Evolutionary conservation across 1,140 invertebrate genomes (phyloP), one percentile per base, ranked within the genome.

Genomic region (Phymorhynchus buccinoides): DNA sequence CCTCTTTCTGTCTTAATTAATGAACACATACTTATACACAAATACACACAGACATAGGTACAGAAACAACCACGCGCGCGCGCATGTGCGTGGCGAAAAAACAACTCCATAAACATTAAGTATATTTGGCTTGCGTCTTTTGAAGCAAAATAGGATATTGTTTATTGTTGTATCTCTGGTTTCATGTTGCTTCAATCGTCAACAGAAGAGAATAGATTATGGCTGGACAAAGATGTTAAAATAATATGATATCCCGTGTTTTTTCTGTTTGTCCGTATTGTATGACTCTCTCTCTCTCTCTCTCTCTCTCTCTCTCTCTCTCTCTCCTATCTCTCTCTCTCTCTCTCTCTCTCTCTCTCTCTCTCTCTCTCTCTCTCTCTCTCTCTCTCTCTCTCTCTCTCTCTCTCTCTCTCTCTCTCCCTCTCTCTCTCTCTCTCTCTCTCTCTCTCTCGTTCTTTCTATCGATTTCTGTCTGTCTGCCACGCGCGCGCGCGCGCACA

Each of bases 1-100:
- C n/a, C n/a, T n/a, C n/a, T n/a, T n/a, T n/a, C n/a, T n/a, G n/a
- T n/a, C n/a, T n/a, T n/a, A n/a, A n/a, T n/a, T n/a, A n/a, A n/a
- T n/a, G n/a, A n/a, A 37, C 71, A 37, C 71, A 37, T 1, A 73
- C 71, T n/a, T 30, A 73, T 30, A 73, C 71, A 73, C 71, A 73
- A 1, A 7, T 30, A 73, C n/a, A n/a, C n/a, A n/a, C n/a, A n/a
- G n/a, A n/a, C n/a, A n/a, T n/a, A n/a, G n/a, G n/a, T n/a, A n/a
- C 7, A 2, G 22, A 73, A 12, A 73, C n/a, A 37, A 22, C 14
- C n/a, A 30, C n/a, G 71, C 35, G n/a, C n/a, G 7, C 35, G n/a
- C 71, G 16, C 35, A 1, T 1, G 32, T 3, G 32, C n/a, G n/a
- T 1, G 32, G 3, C 2, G 35, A 22, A 16, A 22, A 37, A 14